Conservation (phyloP, 35 echinoderm and acorn worm species). For the Eucidaris tribuloides region DNA sequence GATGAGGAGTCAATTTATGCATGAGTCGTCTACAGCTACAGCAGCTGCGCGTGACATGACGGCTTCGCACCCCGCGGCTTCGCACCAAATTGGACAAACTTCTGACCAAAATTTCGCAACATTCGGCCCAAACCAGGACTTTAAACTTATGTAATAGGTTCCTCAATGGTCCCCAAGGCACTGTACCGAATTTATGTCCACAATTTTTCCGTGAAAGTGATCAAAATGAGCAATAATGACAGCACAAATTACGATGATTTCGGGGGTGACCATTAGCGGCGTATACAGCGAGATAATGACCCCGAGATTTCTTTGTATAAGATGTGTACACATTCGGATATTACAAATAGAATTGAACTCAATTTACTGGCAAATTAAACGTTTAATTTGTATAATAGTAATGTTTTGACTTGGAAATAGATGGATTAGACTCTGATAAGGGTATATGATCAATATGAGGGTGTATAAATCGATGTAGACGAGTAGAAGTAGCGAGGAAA, state of each 20-base stretch:
- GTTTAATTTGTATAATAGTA: not conserved
- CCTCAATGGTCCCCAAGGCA: not conserved
- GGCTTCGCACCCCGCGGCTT: conserved; percentile 56
- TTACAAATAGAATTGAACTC: conserved; percentile 33
- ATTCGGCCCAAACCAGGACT: conserved; percentile 22
- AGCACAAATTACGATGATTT: not conserved
- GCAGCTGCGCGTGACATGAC: conserved; percentile 80
- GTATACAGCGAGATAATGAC: conserved; percentile 27
- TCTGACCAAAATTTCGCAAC: conserved; percentile 24
- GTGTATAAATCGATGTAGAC: not conserved
- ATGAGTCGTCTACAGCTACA: conserved; percentile 57
- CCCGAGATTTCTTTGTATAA: conserved; percentile 38
- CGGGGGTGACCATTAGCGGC: conserved; percentile 19
- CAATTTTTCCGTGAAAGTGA: not conserved
- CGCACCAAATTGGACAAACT: conserved; percentile 3
- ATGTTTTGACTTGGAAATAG: not conserved
- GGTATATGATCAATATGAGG: not conserved
- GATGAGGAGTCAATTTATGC: conserved; percentile 95
- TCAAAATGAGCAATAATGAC: not conserved
- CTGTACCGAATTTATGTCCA: not conserved
- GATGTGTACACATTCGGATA: conserved; percentile 34
- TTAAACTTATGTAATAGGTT: not conserved
- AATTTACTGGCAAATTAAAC: conserved; percentile 17
- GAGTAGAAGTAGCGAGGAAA: not conserved
- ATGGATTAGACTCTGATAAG: not conserved